Conservation (phyloP, 2,888 invertebrate genomes). For the Zygogramma bicolorata region DNA sequence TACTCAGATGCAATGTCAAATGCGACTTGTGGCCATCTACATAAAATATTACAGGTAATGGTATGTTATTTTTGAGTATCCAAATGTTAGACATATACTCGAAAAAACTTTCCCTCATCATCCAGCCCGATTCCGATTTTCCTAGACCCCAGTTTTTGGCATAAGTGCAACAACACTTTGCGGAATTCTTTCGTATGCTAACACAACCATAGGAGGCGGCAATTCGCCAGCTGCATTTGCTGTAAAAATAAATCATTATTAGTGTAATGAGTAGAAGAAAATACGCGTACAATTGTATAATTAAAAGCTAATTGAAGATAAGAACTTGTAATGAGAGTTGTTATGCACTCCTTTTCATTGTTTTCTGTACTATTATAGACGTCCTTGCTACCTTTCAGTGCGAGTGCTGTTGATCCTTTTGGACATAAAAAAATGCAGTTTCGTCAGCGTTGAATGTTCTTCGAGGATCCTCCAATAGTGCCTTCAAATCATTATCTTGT, state of each 20-base stretch:
- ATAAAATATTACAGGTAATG: no score
- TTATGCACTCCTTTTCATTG: conserved; percentile 8
- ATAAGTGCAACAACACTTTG: not conserved
- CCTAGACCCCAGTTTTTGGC: not conserved
- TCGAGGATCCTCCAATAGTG: conserved; percentile 12
- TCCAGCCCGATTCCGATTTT: conserved; percentile 7
- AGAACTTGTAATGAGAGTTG: not conserved
- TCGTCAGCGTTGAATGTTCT: not conserved
- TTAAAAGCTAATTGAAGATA: not conserved
- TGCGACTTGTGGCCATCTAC: no score
- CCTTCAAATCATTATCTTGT: conserved; percentile 16
- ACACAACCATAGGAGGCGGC: no score
- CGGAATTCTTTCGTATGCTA: not conserved
- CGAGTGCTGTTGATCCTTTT: conserved; percentile 2
- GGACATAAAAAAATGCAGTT: conserved; percentile 14
- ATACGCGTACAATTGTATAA: not conserved
- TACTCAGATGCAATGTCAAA: no score
- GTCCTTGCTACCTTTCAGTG: not conserved
- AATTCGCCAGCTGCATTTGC: no score
- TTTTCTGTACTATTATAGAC: not conserved
- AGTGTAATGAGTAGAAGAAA: not conserved
- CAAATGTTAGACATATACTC: not conserved
- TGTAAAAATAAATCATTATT: not conserved
- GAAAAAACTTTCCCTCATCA: conserved; percentile 17
- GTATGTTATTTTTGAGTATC: not conserved